phyloP scores from a whole-genome alignment of 2,113 vertebrate genomes.

The Oceanites oceanicus region DNA sequence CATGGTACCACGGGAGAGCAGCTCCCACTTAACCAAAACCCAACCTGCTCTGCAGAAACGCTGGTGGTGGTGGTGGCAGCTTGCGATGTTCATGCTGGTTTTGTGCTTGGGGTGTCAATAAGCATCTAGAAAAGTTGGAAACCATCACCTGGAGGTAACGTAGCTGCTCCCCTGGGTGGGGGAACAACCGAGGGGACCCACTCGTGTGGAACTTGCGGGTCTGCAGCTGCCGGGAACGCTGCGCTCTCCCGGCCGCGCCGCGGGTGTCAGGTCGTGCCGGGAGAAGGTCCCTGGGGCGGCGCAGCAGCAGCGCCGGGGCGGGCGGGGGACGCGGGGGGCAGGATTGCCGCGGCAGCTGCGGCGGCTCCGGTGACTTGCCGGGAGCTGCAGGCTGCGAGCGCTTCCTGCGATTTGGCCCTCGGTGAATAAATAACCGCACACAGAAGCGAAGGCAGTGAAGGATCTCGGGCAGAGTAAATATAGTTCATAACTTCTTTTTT shows the following conservation, averaged over 20 bases:
- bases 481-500: neutral
- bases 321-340: neutral
- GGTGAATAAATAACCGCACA: neutral
- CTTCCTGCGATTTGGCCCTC: neutral
- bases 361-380: neutral
- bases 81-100: fast-evolving
- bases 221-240: fast-evolving
- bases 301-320: neutral
- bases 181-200: fast-evolving
- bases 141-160: neutral
- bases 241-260: fast-evolving
- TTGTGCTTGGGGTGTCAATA: neutral
- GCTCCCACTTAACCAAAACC: neutral
- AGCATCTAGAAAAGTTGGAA: neutral
- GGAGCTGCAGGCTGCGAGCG: neutral
- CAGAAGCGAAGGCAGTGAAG: neutral
- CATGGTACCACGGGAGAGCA: fast-evolving
- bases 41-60: fast-evolving
- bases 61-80: neutral
- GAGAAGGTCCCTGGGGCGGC: neutral
- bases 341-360: neutral
- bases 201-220: fast-evolving
- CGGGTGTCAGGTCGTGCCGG: fast-evolving
- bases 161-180: neutral
- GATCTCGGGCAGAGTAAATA: conserved; percentile 26